Base-by-base conservation (phyloP, 2,113 vertebrate species). In the Dipodomys ordii region DNA sequence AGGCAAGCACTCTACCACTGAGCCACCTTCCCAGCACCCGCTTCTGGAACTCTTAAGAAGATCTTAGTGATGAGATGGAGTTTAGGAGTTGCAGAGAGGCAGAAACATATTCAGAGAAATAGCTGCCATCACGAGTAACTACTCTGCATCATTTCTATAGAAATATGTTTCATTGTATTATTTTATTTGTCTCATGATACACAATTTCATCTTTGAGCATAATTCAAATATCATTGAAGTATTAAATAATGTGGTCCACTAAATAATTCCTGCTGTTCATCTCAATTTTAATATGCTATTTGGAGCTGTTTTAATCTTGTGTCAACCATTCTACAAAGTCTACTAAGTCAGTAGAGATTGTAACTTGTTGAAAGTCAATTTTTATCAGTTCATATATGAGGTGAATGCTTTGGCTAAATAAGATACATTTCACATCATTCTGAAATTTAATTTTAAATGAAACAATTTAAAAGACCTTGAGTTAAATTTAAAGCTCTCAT, bases 381-480 rank as follows among this genome's bases (percentile, higher is more conserved):
- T 72, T 94, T 73, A 69, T 11, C 25, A 78, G 74, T 94, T 94
- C 46, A 28, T 77, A 44, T 87, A 4, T 57, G 77, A 87, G 22
- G 22, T 81, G n/a, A 83, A 57, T 93, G 25, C 77, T 84, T 78
- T 7, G 25, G n/a, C 28, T 86, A 83, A 88, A 77, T 89, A 28
- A 77, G 46, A 69, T 46, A 91, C 64, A 87, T 92, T 93, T 94
- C 64, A 92, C 57, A 92, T 88, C 57, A 60, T 88, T 90, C 69
- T 95, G 78, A 88, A 96, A 94, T 94, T 94, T 87, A 94, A 96
- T 86, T 86, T 35, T 84, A 90, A 84, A 88, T 87, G 80, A 90
- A 78, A 79, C 77, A 23, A 64, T 89, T 83, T 76, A 73, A 82
- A 60, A 80, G 35, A 83, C 62, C 89, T 94, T 77, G 86, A 82